Evolutionary conservation across 2,888 invertebrate genomes (phyloP), one percentile per base, ranked within the genome.

Genomic region (Andrena dorsata): DNA sequence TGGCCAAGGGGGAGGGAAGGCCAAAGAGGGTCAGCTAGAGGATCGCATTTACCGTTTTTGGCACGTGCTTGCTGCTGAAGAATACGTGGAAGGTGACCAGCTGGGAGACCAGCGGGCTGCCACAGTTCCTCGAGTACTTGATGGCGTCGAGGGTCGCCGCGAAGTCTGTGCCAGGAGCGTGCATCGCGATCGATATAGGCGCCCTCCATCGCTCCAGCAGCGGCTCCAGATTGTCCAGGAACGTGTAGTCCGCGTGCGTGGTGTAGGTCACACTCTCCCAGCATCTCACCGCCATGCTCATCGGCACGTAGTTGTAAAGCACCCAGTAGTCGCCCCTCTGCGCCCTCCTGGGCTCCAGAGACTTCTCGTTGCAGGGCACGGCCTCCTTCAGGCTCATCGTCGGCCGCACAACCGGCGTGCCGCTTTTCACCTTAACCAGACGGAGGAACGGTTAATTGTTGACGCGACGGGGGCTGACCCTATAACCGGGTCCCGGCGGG

Each of bases 181-280:
- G 97, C 91, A 98, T 95, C 2, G 98, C 97, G 89, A 98, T 95
- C 91, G 98, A 98, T 84, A 98, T 95, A 0, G 98, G 98, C 1
- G 98, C 98, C 93, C 96, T 96, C 98, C 98, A 98, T 91, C 97
- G 95, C 93, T 97, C 97, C 92, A 98, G 94, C 90, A 98, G 95
- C 80, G 98, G 97, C 93, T 96, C 96, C 90, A 98, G 95, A 94
- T 98, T 98, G 94, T 98, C 97, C 92, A 98, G 95, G 95, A 98
- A 98, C 88, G 98, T 97, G 94, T 96, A 98, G 91, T 98, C 98
- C 4, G 97, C 98, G 94, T 98, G 98, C 16, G 98, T 98, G 49
- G 98, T 98, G 92, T 98, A 98, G 0, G 98, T 98, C 86, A 98
- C 96, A 87, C 96, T 96, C 94, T 98, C 97, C 94, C 97, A 97